These are phyloP conservation scores for Jordanella pulchra DNA, from an alignment of 2,797 vertebrate genomes.

Conservation along the genomic window DNA sequence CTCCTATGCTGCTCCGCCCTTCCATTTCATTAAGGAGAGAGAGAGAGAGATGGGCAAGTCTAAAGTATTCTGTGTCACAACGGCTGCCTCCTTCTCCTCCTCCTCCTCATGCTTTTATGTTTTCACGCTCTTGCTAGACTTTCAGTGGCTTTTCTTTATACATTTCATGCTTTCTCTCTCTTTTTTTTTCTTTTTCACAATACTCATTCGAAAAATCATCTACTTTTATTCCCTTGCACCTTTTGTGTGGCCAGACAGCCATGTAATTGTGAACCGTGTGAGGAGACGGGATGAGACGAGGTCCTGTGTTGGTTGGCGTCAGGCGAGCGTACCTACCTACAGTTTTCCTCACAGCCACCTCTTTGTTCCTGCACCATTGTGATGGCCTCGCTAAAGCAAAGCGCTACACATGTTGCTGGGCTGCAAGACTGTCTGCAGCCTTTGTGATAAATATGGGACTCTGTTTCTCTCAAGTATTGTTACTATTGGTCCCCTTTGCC, in stretches of 20 bases:
- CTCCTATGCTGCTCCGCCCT: constrained; percentile 64
- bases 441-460: constrained; percentile 77
- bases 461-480: constrained; percentile 67
- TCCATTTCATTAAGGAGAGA: constrained; percentile 80
- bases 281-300: constrained; percentile 58
- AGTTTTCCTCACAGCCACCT: constrained; percentile 51
- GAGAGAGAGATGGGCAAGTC: constrained; percentile 59
- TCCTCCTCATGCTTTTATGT: constrained; percentile 58
- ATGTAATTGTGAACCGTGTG: constrained; percentile 68
- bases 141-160: constrained; percentile 64
- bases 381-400: constrained; percentile 56
- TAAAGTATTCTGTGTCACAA: constrained; percentile 56
- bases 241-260: constrained; percentile 71
- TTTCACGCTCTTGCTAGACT: constrained; percentile 65
- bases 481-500: constrained; percentile 54
- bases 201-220: constrained; percentile 53
- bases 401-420: constrained; percentile 69
- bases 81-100: constrained; percentile 33
- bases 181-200: constrained; percentile 48
- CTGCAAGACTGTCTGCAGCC: constrained; percentile 67
- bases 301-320: constrained; percentile 46
- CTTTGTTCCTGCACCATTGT: constrained; percentile 72
- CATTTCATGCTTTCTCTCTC: constrained; percentile 62
- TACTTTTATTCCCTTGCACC: constrained; percentile 65
- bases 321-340: constrained; percentile 57